Conservation (phyloP, 2,888 invertebrate species). For the Smittia aterrima region DNA sequence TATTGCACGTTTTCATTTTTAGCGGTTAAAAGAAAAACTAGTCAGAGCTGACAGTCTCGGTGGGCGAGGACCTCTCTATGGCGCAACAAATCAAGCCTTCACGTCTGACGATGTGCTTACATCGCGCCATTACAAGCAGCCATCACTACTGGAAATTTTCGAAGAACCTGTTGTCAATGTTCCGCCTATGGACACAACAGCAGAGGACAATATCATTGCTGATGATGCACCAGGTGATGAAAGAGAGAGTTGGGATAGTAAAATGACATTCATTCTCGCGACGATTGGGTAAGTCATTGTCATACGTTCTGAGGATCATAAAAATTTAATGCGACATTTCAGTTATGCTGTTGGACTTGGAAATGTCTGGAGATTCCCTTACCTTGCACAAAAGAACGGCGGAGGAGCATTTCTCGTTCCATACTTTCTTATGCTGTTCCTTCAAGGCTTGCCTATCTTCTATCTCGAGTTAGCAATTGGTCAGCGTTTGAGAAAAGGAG, state of each 20-base stretch:
- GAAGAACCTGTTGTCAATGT: conserved; percentile 47
- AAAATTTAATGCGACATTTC: conserved; percentile 36
- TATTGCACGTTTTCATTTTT: background rate
- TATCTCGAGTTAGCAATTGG: conserved; percentile 94
- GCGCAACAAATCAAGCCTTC: conserved; percentile 84
- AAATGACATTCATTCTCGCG: conserved; percentile 85
- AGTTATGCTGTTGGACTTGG: conserved; percentile 89
- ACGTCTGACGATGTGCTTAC: conserved; percentile 50
- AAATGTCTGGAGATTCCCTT: conserved; percentile 94
- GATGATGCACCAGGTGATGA: conserved; percentile 67
- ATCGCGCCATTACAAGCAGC: background rate
- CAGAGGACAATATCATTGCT: conserved; percentile 56
- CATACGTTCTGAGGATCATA: conserved; percentile 43
- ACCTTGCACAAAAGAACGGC: conserved; percentile 91
- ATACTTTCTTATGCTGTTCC: conserved; percentile 55
- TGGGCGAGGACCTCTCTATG: conserved; percentile 64
- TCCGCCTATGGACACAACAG: conserved; percentile 58
- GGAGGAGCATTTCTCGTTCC: conserved; percentile 97
- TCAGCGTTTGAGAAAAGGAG: conserved; percentile 87
- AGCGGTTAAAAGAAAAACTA: conserved; percentile 61
- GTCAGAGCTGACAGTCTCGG: conserved; percentile 56
- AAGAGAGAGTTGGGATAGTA: conserved; percentile 90
- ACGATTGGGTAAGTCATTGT: conserved; percentile 72
- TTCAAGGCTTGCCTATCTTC: conserved; percentile 89
- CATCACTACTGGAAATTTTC: conserved; percentile 53